A percentile compares a stretch with the other conserved stretches of the same genome.
phyloP scores from a whole-genome alignment of 1,140 invertebrate genomes.

The Habropoda laboriosa region DNA sequence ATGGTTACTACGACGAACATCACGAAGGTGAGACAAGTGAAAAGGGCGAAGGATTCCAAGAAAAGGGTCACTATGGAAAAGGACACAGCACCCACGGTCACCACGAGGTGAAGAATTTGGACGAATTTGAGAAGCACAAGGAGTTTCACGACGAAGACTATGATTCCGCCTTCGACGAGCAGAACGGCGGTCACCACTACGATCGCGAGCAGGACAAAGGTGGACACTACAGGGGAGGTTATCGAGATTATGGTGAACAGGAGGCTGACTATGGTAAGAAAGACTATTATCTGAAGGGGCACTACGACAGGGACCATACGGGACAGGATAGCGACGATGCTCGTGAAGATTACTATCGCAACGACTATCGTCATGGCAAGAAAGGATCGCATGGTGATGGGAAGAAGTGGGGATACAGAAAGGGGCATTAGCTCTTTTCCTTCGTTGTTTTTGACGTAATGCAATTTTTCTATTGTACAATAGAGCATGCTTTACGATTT shows the following conservation, averaged over 20 bases:
- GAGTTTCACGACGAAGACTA: constrained; percentile 90
- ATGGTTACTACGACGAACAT: constrained; percentile 85
- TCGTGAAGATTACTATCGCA: constrained; percentile 73
- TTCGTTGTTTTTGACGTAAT: background rate
- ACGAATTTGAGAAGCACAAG: constrained; percentile 88
- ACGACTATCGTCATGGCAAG: constrained; percentile 72
- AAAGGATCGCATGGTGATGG: constrained; percentile 74
- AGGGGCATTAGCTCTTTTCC: constrained; percentile 51
- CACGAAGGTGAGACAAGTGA: constrained; percentile 84
- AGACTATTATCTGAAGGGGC: constrained; percentile 77
- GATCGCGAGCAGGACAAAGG: constrained; percentile 87
- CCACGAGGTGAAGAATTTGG: constrained; percentile 86
- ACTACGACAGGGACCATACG: constrained; percentile 68
- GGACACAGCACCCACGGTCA: constrained; percentile 86
- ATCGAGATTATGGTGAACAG: constrained; percentile 85
- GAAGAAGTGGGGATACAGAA: constrained; percentile 70
- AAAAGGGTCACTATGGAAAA: constrained; percentile 85
- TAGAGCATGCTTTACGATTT: no score
- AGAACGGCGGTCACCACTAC: constrained; percentile 88
- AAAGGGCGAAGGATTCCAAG: constrained; percentile 85
- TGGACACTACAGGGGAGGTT: constrained; percentile 80
- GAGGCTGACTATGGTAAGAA: constrained; percentile 85
- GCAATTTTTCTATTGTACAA: no score
- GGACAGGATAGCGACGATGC: constrained; percentile 66
- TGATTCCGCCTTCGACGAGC: constrained; percentile 90